Percentiles rank a stretch among this genome's conserved stretches.
Conservation (phyloP, 2,888 invertebrate genomes). For the Polyploca ridens region DNA sequence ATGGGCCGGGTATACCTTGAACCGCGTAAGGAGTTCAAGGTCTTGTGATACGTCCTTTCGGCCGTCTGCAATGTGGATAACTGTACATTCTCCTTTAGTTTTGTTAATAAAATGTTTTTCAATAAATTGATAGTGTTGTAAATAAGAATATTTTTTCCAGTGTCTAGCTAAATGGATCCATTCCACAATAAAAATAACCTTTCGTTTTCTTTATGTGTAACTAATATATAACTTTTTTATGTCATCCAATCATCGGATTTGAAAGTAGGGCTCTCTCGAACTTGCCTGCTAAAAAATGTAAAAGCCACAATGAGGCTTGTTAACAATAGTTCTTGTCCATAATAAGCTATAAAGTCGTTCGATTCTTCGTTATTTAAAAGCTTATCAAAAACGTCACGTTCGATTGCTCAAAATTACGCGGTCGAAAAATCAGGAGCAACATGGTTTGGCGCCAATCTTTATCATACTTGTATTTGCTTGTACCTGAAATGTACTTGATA, state of each 20-base stretch:
- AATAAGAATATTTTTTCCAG: neutral
- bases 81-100: slow-evolving; percentile 1
- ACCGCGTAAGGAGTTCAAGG: slow-evolving; percentile 4
- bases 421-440: neutral
- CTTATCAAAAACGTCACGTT: neutral
- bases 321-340: too few species aligned
- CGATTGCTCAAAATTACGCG: neutral
- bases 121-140: neutral
- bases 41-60: neutral
- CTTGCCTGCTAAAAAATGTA: too few species aligned
- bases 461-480: neutral
- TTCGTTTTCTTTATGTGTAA: too few species aligned
- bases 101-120: neutral
- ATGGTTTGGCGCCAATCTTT: slow-evolving; percentile 4
- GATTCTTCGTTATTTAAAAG: neutral
- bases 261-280: too few species aligned
- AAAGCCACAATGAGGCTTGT: too few species aligned
- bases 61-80: neutral
- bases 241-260: too few species aligned
- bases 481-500: neutral
- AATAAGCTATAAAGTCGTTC: too few species aligned
- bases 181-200: too few species aligned
- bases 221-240: too few species aligned
- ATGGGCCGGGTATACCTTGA: neutral
- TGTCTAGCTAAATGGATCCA: too few species aligned